Base-by-base conservation (phyloP, 2,888 invertebrate genomes). In the Pimpla rufipes region DNA sequence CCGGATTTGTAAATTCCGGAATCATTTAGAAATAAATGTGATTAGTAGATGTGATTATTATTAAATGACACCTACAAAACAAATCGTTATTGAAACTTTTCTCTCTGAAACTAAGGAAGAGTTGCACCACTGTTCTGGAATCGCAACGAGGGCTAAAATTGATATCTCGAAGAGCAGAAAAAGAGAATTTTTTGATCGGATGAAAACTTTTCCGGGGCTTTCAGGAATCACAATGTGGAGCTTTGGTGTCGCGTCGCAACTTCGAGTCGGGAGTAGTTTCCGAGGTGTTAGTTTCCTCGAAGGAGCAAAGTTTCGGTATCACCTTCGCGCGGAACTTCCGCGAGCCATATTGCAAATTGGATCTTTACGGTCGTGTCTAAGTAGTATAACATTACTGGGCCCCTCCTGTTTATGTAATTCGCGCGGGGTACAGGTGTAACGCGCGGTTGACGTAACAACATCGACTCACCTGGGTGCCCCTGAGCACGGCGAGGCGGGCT, bases 401-500 rank as follows among this genome's bases (percentile, higher is more conserved):
- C 5, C 29, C 5, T 55, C 4, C 10, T 23, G 55, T 4, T 23
- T 23, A 55, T 23, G 55, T 23, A 55, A 55, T 55, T 21, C 23
- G 29, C 23, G 3, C 8, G n/a, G 45, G 18, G 18, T 71, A 55
- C 59, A 40, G 16, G 16, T 64, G 2, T 13, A 23, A 52, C n/a
- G 52, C n/a, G 52, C 29, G 50, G 42, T 74, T 52, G 29, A 29
- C 16, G 11, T 37, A 29, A 37, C 13, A 70, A 66, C 21, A 55
- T 13, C 45, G 59, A 86, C 89, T 89, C 79, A 93, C 93, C 92
- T 92, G 93, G 90, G 92, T 90, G 88, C 92, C 92, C 86, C 93
- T 91, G 88, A 93, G 92, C 89, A 93, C 91, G 88, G 93, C 93
- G 85, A 93, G 90, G 88, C 91, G 92, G 96, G 96, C 88, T 94